These are phyloP conservation scores for Meriones unguiculatus DNA, from an alignment of 2,113 vertebrate genomes.

Conservation along the genomic window DNA sequence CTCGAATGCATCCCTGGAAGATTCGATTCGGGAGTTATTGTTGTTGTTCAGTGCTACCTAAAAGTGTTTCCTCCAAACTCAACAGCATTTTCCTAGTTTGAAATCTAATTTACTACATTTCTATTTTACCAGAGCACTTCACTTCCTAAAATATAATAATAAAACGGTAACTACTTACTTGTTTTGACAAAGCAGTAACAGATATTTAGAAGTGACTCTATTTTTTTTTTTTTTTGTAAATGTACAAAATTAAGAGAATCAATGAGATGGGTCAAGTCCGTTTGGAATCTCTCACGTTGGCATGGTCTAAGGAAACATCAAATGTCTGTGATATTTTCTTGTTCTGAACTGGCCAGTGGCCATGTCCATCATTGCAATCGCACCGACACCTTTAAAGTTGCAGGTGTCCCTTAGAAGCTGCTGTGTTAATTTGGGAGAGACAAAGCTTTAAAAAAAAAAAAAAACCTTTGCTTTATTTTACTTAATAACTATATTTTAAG, in stretches of 20 bases:
- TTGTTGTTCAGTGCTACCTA: not conserved
- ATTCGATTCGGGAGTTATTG: not conserved
- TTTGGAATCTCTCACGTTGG: conserved; percentile 10
- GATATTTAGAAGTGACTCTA: not conserved
- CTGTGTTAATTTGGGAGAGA: not conserved
- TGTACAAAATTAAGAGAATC: not conserved
- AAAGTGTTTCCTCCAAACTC: conserved; percentile 1
- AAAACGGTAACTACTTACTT: conserved; percentile 12
- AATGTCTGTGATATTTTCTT: not conserved
- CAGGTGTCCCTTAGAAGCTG: not conserved
- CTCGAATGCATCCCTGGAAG: not conserved
- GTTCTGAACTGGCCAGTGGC: not conserved
- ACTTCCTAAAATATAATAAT: conserved; percentile 1
- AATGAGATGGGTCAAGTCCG: not conserved
- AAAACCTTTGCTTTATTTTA: conserved; percentile 31
- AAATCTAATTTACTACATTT: not conserved
- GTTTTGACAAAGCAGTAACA: conserved; percentile 44
- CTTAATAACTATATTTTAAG: not conserved
- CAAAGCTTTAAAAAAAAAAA: not conserved
- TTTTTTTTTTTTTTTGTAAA: not conserved
- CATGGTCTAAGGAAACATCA: not conserved
- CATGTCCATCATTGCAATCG: not conserved
- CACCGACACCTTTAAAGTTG: not conserved
- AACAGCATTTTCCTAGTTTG: not conserved
- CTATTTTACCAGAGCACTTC: not conserved